Conservation (phyloP, 2,888 invertebrate species). For the Fabriciana adippe region DNA sequence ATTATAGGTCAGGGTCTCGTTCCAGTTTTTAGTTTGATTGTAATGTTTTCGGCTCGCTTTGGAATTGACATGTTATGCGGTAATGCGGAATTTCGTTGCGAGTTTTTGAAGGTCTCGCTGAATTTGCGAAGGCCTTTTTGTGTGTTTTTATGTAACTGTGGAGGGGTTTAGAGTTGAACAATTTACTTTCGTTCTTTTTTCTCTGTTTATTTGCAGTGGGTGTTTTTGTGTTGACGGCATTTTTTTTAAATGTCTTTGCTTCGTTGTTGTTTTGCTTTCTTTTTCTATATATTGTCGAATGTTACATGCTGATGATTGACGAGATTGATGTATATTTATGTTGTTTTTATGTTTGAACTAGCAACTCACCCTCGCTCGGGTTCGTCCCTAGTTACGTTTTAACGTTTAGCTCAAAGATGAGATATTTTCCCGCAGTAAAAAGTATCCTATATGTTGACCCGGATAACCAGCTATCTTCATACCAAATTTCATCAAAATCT, state of each 20-base stretch:
- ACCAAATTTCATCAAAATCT: too few species aligned
- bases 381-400: too few species aligned
- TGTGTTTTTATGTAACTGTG: conserved; percentile 2
- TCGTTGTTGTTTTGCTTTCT: too few species aligned
- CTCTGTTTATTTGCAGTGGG: neutral
- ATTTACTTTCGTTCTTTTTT: neutral
- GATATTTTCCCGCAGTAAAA: too few species aligned
- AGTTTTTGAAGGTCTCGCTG: neutral
- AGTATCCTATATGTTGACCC: too few species aligned
- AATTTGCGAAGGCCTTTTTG: conserved; percentile 5
- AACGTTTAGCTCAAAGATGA: too few species aligned
- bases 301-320: too few species aligned
- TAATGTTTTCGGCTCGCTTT: conserved; percentile 28
- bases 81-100: conserved; percentile 21
- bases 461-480: too few species aligned
- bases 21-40: conserved; percentile 51
- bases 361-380: too few species aligned
- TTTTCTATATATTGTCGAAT: too few species aligned
- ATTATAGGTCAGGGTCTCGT: conserved; percentile 55
- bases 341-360: too few species aligned
- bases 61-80: conserved; percentile 29
- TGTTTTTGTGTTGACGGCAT: neutral
- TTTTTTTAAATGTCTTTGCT: neutral
- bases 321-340: too few species aligned
- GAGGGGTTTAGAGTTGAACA: conserved; percentile 1